Evolutionary conservation across 2,888 invertebrate genomes (phyloP).

Genomic region (Scaptomyza reducta): DNA sequence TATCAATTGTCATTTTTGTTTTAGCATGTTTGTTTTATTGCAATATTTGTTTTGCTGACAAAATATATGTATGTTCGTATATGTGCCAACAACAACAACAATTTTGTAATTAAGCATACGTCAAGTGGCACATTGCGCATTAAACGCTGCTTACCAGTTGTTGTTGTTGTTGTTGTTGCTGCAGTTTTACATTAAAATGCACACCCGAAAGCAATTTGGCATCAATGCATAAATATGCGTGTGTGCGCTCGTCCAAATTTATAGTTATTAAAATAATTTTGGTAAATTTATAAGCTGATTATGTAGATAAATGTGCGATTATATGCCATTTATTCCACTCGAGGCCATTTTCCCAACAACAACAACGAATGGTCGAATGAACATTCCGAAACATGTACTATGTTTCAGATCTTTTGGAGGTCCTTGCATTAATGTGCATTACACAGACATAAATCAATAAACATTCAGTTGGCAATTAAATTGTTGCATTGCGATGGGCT

Average conservation of each 20-base stretch:
- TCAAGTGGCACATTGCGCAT: conserved; percentile 19
- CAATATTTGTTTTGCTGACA: neutral
- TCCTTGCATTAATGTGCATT: conserved; percentile 64
- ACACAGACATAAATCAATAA: conserved; percentile 66
- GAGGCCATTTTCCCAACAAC: conserved; percentile 16
- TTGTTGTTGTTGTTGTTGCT: neutral
- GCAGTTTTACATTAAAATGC: conserved; percentile 15
- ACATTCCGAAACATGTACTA: conserved; percentile 3
- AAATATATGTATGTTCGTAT: no score
- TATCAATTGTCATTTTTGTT: conserved; percentile 5
- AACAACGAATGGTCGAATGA: conserved; percentile 14
- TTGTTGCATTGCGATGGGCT: conserved; percentile 60
- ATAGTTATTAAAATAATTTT: conserved; percentile 41
- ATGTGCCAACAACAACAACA: conserved; percentile 8
- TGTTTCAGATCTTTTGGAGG: conserved; percentile 19
- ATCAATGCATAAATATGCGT: conserved; percentile 27
- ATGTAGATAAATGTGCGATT: neutral
- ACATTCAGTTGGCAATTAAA: conserved; percentile 67
- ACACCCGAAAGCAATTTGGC: conserved; percentile 31
- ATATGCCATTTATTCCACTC: conserved; percentile 13
- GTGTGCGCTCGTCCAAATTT: conserved; percentile 15
- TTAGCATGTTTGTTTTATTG: neutral
- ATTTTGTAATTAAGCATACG: conserved; percentile 46
- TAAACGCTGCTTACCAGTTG: conserved; percentile 5
- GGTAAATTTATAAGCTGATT: conserved; percentile 18